phyloP scores from a whole-genome alignment of 2,113 vertebrate genomes.

The Salvator merianae region DNA sequence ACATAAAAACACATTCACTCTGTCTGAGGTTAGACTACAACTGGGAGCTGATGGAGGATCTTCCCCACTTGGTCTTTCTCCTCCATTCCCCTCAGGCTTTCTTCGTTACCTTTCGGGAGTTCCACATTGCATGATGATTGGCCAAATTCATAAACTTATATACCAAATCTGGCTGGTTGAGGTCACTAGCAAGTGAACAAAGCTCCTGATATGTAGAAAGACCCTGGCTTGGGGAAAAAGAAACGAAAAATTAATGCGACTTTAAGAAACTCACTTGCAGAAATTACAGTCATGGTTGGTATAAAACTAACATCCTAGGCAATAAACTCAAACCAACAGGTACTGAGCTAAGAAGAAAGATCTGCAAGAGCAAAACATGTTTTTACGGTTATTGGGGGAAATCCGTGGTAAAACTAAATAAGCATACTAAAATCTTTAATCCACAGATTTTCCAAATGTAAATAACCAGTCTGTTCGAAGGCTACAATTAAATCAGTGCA shows the following conservation, averaged over 20 bases:
- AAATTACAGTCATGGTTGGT: neutral
- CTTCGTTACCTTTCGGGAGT: conserved; percentile 91
- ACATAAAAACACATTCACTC: no score
- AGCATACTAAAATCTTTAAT: neutral
- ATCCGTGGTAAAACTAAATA: neutral
- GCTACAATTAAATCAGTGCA: neutral
- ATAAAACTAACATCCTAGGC: conserved; percentile 18
- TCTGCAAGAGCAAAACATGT: neutral
- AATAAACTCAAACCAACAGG: neutral
- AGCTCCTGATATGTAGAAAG: conserved; percentile 98
- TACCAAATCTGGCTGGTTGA: conserved; percentile 96
- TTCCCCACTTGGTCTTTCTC: no score
- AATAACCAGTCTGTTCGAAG: neutral
- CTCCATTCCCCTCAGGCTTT: no score
- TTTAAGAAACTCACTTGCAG: neutral
- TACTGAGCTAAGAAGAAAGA: neutral
- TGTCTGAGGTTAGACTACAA: no score
- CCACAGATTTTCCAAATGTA: neutral
- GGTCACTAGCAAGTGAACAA: conserved; percentile 95
- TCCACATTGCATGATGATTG: conserved; percentile 99
- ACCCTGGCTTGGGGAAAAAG: conserved; percentile 82
- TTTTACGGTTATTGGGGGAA: neutral
- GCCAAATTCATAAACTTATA: conserved; percentile 99
- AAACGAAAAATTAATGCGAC: conserved; percentile 40
- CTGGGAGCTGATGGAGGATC: no score